Base-by-base conservation (phyloP, 2,797 vertebrate genomes). In the Rachycentron canadum region DNA sequence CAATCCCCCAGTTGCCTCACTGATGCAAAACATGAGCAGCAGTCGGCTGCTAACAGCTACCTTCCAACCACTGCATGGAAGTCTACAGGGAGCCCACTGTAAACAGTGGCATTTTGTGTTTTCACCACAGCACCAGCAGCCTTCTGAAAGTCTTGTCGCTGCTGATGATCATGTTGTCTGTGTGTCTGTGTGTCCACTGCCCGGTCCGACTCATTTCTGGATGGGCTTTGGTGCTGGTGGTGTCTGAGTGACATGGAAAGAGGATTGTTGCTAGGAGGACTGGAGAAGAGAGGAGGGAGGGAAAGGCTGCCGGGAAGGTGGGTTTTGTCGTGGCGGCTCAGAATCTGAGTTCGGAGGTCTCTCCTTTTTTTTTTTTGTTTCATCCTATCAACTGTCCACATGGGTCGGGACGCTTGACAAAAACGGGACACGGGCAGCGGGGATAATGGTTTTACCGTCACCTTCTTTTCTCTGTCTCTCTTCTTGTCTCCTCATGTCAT, bases 381-480 rank as follows among this genome's bases (percentile, higher is more conserved):
- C 8, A 7, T 58, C 41, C 60, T 78, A 57, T 81, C 53, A 85
- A 55, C 79, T 74, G 79, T 88, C 80, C 76, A n/a, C 57, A 74
- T 62, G 69, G 71, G 65, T 77, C 55, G 50, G 58, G 80, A 84
- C 69, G 73, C 59, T 65, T 85, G 76, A 79, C 70, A 81, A 65
- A 84, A 82, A 76, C 40, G 70, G 88, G 89, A 91, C 88, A 91
- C 61, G 83, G 84, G 76, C 77, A 41, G 56, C 47, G 3, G 60
- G 67, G 82, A 92, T 89, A 92, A 91, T 91, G 77, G 82, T 87
- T 90, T 92, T 91, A 91, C 82, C 69, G 74, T 90, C 85, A 90
- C 78, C 56, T 45, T 81, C 59, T 81, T 86, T 83, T 83, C 87
- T 94, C 80, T 84, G 55, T 82, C 88, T 36, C 81, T 91, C 71